Percentiles rank a stretch among this genome's conserved stretches.
Conservation (phyloP, 2,113 vertebrate genomes). For the Scortum barcoo region DNA sequence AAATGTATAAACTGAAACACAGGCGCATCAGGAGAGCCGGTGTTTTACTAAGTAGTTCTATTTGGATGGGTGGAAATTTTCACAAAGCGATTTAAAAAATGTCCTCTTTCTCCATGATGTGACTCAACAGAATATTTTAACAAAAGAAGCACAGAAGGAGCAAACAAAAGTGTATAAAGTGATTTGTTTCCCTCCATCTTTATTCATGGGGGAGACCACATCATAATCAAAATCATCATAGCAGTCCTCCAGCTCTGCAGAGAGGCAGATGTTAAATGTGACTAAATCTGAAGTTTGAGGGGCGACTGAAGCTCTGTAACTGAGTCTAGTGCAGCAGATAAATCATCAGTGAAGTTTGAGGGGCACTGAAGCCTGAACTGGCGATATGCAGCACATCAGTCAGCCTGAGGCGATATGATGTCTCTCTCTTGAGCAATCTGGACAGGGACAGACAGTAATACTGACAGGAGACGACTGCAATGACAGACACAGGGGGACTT, state of each 20-base stretch:
- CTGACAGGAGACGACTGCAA: conserved; percentile 21
- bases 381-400: conserved; percentile 31
- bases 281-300: background rate
- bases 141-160: background rate
- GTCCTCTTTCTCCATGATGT: background rate
- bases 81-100: too few species aligned
- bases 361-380: too few species aligned
- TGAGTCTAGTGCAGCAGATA: too few species aligned
- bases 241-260: background rate
- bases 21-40: too few species aligned
- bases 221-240: background rate
- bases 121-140: background rate
- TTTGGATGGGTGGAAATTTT: background rate
- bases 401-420: conserved; percentile 15
- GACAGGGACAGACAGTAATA: conserved; percentile 17
- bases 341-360: too few species aligned
- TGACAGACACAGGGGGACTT: conserved; percentile 23
- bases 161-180: background rate
- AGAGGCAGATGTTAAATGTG: background rate
- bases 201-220: background rate
- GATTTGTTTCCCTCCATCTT: background rate
- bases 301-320: background rate
- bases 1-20: too few species aligned
- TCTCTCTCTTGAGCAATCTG: too few species aligned
- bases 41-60: too few species aligned